Conservation (phyloP, 1,140 invertebrate species). For the Drosophila ohnishii region DNA sequence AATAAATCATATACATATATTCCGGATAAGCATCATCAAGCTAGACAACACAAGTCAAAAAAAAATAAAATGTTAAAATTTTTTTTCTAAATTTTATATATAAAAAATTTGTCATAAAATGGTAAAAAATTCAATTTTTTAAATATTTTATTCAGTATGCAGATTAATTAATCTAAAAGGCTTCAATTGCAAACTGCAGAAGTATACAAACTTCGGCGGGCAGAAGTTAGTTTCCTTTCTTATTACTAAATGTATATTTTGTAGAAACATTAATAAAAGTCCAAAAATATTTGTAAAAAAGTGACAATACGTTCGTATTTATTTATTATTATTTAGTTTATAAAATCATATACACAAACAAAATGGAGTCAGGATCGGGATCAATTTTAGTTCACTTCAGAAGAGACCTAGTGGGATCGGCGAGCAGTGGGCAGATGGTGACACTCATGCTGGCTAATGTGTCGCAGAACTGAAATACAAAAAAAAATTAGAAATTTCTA, state of each 20-base stretch:
- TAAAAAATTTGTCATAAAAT: too few relatives aligned
- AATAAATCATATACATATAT: too few relatives aligned
- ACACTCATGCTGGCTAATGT: slow-evolving; percentile 40
- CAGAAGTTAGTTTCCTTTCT: background rate
- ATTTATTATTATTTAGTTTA: background rate
- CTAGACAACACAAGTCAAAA: too few relatives aligned
- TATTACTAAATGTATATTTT: background rate
- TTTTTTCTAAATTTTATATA: too few relatives aligned
- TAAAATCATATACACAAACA: slow-evolving; percentile 1
- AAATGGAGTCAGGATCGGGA: background rate
- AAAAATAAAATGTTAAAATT: too few relatives aligned
- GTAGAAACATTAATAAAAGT: too few relatives aligned
- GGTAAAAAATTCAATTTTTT: too few relatives aligned
- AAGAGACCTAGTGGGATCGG: slow-evolving; percentile 5
- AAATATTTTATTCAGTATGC: too few relatives aligned
- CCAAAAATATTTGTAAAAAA: background rate
- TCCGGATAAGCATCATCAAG: too few relatives aligned
- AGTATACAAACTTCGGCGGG: too few relatives aligned
- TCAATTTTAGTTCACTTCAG: background rate
- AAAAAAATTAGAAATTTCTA: background rate
- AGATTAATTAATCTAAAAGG: too few relatives aligned
- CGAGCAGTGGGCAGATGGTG: slow-evolving; percentile 24
- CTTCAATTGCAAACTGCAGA: too few relatives aligned
- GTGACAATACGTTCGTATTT: background rate
- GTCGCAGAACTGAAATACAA: slow-evolving; percentile 21